Evolutionary conservation across 2,888 invertebrate species (phyloP).

Genomic region (Aricia artaxerxes): DNA sequence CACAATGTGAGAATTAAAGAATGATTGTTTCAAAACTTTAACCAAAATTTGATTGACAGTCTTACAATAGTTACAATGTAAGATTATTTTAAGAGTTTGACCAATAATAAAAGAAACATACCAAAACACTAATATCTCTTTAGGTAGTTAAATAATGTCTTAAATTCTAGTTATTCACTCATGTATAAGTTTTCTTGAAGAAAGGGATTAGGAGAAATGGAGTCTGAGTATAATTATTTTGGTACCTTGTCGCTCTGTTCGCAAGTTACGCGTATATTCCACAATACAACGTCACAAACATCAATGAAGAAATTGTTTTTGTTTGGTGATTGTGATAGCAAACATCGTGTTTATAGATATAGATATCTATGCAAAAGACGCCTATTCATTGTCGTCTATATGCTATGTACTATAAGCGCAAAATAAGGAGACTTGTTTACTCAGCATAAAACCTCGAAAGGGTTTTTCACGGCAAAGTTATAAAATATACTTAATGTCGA

Average conservation of each 20-base stretch:
- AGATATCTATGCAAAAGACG: neutral
- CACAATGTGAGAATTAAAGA: no score
- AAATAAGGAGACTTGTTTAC: neutral
- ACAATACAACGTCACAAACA: slow-evolving; percentile 9
- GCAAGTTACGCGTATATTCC: neutral
- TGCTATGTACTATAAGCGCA: neutral
- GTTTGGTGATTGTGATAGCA: neutral
- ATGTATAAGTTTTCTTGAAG: neutral
- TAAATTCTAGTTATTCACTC: no score
- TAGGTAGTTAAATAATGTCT: no score
- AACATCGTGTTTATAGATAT: neutral
- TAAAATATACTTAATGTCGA: slow-evolving; percentile 31
- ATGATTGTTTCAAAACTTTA: no score
- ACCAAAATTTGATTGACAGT: no score
- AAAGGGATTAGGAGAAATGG: neutral
- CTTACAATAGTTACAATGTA: no score
- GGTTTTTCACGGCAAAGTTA: neutral
- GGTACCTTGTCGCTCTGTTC: neutral
- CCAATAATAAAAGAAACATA: no score
- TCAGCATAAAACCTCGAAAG: neutral
- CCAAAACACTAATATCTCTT: no score
- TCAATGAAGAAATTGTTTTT: neutral
- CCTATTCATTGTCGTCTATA: neutral
- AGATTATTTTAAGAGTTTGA: no score
- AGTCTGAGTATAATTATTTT: neutral